Base-by-base conservation (phyloP, 2,113 vertebrate genomes). In the Montifringilla adamsi region DNA sequence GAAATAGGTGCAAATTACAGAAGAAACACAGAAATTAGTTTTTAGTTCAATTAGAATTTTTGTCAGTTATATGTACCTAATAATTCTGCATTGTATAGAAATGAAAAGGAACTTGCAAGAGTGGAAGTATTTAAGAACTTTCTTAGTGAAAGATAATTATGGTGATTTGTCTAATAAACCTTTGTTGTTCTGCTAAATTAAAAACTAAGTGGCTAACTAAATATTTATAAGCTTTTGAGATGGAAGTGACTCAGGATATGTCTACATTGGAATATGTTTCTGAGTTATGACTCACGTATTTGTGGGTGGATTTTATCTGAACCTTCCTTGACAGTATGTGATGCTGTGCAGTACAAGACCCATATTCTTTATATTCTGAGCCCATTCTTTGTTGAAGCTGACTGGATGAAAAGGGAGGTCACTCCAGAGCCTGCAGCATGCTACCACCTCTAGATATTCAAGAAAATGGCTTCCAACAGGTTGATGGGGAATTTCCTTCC, bases 251-350 rank as follows among this genome's bases (percentile, higher is more conserved):
- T 96, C 93, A 96, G 91, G 89, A 33, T 92, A 60, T 15, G 47
- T 97, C 94, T 95, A 78, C 80, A 84, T 8, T 78, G 73, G 80
- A 89, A 80, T 55, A 79, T 95, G 89, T 73, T 81, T 89, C 83
- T 89, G 77, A 90, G 52, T 78, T 63, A 52, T 96, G 94, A 94
- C 60, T 97, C 89, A 90, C 13, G 37, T 74, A 44, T 78, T 93
- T 96, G 96, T 94, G 93, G 95, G 96, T 92, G 89, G 91, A 94
- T 91, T 95, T 95, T 84, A 94, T 83, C 77, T 94, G 60, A 96
- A 94, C 84, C 84, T 94, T 67, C 46, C 89, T 52, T 84, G 47
- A 63, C 72, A 88, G 39, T 62, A 37, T 44, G 30, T 37, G 63
- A 59, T 87, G 56, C 56, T 93, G 76, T 60, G 66, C 4, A 11